Evolutionary conservation across 2,113 vertebrate genomes (phyloP).

Genomic region (Corythoichthys intestinalis): DNA sequence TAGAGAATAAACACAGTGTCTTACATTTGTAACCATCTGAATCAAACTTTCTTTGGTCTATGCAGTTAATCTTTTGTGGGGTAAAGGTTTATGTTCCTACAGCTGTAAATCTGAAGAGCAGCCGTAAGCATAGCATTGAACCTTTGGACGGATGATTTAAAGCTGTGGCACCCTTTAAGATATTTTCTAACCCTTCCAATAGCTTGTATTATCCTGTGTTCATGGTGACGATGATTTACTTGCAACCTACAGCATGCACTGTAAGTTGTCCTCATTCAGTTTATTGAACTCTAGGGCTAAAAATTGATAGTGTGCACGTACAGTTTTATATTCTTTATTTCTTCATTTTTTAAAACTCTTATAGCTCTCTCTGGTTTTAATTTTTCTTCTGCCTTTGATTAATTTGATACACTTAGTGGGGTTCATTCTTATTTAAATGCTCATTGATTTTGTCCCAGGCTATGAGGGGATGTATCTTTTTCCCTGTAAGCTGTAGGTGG

Average conservation of each 20-base stretch:
- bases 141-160: constrained; percentile 24
- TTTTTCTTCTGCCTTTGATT: constrained; percentile 52
- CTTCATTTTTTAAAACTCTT: constrained; percentile 23
- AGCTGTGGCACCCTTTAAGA: constrained; percentile 38
- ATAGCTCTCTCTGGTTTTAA: constrained; percentile 26
- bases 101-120: constrained; percentile 29
- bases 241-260: constrained; percentile 32
- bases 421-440: constrained; percentile 49
- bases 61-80: background rate
- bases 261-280: constrained; percentile 39
- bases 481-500: constrained; percentile 67
- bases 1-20: constrained; percentile 28
- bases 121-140: constrained; percentile 9
- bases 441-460: constrained; percentile 16
- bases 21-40: constrained; percentile 8
- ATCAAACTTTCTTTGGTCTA: constrained; percentile 26
- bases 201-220: constrained; percentile 38
- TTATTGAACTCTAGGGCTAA: constrained; percentile 24
- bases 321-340: constrained; percentile 43
- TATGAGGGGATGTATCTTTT: constrained; percentile 24
- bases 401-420: constrained; percentile 47
- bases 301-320: constrained; percentile 41
- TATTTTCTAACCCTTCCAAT: constrained; percentile 34
- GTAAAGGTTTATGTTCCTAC: constrained; percentile 21
- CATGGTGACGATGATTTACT: constrained; percentile 42